phyloP scores from a whole-genome alignment of 2,113 vertebrate genomes.

The Ursus arctos region DNA sequence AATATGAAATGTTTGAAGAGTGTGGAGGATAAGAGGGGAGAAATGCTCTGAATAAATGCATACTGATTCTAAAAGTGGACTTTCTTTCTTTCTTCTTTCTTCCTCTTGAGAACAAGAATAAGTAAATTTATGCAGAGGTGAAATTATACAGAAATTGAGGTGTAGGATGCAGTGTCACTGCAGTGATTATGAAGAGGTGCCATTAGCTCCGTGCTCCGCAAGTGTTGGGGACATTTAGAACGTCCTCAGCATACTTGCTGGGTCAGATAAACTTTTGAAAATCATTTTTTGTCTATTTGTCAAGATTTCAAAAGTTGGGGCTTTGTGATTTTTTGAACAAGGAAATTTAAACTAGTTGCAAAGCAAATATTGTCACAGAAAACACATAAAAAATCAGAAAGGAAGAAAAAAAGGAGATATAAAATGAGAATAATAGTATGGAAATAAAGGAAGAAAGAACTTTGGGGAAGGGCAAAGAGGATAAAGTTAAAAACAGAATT shows the following conservation, averaged over 20 bases:
- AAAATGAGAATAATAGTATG: background rate
- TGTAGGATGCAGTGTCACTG: background rate
- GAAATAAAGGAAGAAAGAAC: background rate
- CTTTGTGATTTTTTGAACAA: conserved; percentile 24
- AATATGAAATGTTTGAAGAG: conserved; percentile 76
- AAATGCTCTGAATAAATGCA: conserved; percentile 25
- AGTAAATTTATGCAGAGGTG: background rate
- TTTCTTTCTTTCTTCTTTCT: background rate
- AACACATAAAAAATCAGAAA: background rate
- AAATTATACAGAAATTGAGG: background rate
- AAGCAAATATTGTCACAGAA: background rate
- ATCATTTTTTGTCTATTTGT: background rate
- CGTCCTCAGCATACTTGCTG: background rate
- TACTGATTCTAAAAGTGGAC: background rate
- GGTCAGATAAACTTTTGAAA: conserved; percentile 2
- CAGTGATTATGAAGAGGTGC: background rate
- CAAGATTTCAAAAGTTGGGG: background rate
- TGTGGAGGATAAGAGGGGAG: conserved; percentile 32
- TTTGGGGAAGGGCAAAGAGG: background rate
- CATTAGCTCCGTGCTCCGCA: background rate
- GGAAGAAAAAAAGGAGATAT: background rate
- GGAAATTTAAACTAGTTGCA: conserved; percentile 3
- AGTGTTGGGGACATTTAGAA: too few relatives aligned
- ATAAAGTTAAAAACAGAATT: conserved; percentile 44
- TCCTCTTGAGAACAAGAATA: conserved; percentile 25